Percentiles rank a stretch among this genome's conserved stretches.
These are phyloP conservation scores for Philopotamus ludificatus DNA, from an alignment of 1,140 invertebrate genomes.

Conservation along the genomic window DNA sequence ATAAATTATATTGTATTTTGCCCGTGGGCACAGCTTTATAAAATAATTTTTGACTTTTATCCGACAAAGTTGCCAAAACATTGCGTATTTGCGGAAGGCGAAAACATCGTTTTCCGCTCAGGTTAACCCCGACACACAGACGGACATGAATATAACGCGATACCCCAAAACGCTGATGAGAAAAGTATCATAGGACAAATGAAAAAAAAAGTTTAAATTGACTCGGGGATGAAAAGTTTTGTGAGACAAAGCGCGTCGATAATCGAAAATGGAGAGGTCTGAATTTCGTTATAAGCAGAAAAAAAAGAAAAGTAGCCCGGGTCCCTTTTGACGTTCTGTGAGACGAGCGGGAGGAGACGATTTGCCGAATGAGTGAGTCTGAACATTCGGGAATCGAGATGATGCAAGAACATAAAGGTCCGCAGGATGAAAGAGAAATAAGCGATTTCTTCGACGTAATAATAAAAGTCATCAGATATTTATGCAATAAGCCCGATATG, in stretches of 20 bases:
- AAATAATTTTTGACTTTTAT: background rate
- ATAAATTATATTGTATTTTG: too few species aligned
- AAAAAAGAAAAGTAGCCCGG: too few species aligned
- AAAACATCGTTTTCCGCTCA: slow-evolving; percentile 27
- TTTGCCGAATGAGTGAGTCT: slow-evolving; percentile 16
- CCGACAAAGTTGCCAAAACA: background rate
- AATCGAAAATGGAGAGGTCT: slow-evolving; percentile 22
- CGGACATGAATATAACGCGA: background rate
- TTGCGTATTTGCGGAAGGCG: background rate
- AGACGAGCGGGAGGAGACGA: slow-evolving; percentile 11
- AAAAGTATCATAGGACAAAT: slow-evolving; percentile 28
- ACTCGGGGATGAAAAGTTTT: slow-evolving; percentile 16
- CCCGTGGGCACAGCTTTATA: background rate
- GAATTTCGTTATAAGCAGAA: slow-evolving; percentile 14
- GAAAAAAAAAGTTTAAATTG: slow-evolving; percentile 36
- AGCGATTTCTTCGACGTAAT: too few species aligned
- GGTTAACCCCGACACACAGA: background rate
- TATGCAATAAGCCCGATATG: too few species aligned
- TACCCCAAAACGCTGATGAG: slow-evolving; percentile 32
- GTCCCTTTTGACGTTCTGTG: slow-evolving; percentile 17
- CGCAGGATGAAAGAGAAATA: too few species aligned
- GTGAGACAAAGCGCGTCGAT: slow-evolving; percentile 18
- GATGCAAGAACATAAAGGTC: too few species aligned
- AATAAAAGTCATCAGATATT: too few species aligned
- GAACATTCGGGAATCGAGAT: background rate